Evolutionary conservation across 2,888 invertebrate genomes (phyloP).

Genomic region (Acholoe squamosa): DNA sequence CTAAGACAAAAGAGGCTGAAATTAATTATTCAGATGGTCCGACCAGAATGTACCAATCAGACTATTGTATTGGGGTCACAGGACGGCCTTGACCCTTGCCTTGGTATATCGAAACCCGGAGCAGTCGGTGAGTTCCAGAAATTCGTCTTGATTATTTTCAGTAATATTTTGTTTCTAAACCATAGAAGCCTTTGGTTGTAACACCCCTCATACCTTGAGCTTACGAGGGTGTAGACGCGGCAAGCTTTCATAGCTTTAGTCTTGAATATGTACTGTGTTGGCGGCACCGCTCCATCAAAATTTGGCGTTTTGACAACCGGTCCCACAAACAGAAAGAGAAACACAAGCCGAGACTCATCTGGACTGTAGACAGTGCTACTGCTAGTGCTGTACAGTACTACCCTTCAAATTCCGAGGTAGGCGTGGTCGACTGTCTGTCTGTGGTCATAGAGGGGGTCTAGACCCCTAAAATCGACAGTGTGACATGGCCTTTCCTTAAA

Average conservation of each 20-base stretch:
- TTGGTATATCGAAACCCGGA: neutral
- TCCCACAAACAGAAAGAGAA: neutral
- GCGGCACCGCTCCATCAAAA: neutral
- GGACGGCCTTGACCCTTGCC: neutral
- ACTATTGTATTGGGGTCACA: neutral
- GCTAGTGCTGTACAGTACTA: too few relatives aligned
- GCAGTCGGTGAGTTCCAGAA: neutral
- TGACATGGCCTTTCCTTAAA: too few relatives aligned
- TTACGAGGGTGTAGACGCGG: neutral
- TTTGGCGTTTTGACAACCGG: neutral
- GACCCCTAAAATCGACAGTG: too few relatives aligned
- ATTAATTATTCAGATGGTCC: slow-evolving; percentile 15
- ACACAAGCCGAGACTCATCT: too few relatives aligned
- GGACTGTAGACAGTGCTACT: too few relatives aligned
- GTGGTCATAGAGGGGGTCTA: too few relatives aligned
- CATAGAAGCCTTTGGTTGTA: too few relatives aligned
- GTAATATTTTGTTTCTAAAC: neutral
- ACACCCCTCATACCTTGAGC: neutral
- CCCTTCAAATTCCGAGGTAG: neutral
- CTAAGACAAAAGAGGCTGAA: too few relatives aligned
- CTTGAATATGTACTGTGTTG: too few relatives aligned
- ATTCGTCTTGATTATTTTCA: neutral
- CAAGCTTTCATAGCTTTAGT: too few relatives aligned
- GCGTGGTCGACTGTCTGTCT: neutral
- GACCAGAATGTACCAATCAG: neutral